Conservation (phyloP, 1,140 invertebrate genomes). For the Drosophila nebulosa region DNA sequence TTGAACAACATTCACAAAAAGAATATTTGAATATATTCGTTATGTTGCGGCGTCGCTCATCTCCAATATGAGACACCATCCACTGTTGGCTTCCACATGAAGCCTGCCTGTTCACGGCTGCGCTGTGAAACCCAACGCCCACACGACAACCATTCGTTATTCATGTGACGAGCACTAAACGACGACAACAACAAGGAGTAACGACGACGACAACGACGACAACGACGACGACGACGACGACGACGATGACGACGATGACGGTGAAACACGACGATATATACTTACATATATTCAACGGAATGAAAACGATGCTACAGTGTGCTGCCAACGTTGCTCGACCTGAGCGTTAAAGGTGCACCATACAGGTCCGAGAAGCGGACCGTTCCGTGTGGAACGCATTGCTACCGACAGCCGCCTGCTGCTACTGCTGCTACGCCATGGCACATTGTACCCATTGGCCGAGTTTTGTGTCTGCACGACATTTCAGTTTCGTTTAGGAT, state of each 20-base stretch:
- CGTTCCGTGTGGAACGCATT: constrained; percentile 11
- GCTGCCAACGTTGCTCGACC: neutral
- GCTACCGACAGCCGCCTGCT: neutral
- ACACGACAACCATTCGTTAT: constrained; percentile 9
- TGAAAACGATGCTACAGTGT: neutral
- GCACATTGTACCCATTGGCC: constrained; percentile 42
- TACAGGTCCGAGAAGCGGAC: neutral
- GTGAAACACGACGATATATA: neutral
- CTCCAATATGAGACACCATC: constrained; percentile 10
- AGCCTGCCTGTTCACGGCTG: constrained; percentile 10
- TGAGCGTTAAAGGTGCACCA: neutral
- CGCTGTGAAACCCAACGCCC: constrained; percentile 8
- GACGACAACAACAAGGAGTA: constrained; percentile 14
- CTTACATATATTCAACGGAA: too few relatives aligned
- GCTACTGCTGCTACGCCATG: neutral
- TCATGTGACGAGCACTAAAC: neutral
- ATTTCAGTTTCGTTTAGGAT: constrained; percentile 66
- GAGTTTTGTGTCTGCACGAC: constrained; percentile 41
- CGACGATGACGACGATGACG: neutral
- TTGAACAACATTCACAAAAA: too few relatives aligned
- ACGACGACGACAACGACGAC: neutral
- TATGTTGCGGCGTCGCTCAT: constrained; percentile 23
- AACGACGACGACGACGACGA: neutral
- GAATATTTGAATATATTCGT: too few relatives aligned
- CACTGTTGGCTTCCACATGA: constrained; percentile 27